Evolutionary conservation across 2,888 invertebrate genomes (phyloP).

Genomic region (Ptychoptera albimana): DNA sequence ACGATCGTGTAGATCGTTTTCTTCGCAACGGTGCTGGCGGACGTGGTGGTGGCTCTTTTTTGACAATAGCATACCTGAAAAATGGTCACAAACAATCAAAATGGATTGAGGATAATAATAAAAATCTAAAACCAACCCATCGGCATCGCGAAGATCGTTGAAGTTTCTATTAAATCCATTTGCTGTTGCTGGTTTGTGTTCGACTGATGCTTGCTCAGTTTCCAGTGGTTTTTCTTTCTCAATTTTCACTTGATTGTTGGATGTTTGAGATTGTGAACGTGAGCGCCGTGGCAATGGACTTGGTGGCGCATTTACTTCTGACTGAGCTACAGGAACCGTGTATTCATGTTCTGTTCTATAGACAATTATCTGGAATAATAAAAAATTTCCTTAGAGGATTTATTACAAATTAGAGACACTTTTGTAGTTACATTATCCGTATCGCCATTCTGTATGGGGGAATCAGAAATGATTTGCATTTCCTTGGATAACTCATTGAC

Average conservation of each 20-base stretch:
- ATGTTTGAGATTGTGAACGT: slow-evolving; percentile 34
- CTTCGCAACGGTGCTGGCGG: slow-evolving; percentile 44
- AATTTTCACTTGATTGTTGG: slow-evolving; percentile 34
- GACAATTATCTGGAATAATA: slow-evolving; percentile 40
- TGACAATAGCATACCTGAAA: slow-evolving; percentile 61
- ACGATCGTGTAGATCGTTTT: slow-evolving; percentile 37
- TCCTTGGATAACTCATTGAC: too few relatives aligned
- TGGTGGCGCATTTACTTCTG: slow-evolving; percentile 38
- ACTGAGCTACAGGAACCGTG: slow-evolving; percentile 38
- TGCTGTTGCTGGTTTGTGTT: slow-evolving; percentile 13
- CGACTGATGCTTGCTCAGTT: slow-evolving; percentile 46
- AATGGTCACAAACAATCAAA: slow-evolving; percentile 19
- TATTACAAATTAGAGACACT: neutral
- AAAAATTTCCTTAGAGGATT: neutral
- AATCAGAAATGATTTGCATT: too few relatives aligned
- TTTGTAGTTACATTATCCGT: slow-evolving; percentile 24
- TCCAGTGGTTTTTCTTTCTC: slow-evolving; percentile 57
- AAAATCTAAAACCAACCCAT: neutral
- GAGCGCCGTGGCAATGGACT: slow-evolving; percentile 37
- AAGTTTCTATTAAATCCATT: neutral
- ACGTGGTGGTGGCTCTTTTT: slow-evolving; percentile 47
- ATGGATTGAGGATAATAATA: neutral
- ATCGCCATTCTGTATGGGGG: neutral
- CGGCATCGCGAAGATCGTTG: slow-evolving; percentile 1
- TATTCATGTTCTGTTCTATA: slow-evolving; percentile 51